These are phyloP conservation scores for Enteromius afrohamiltoni DNA, from an alignment of 2,797 vertebrate species.

Conservation along the genomic window DNA sequence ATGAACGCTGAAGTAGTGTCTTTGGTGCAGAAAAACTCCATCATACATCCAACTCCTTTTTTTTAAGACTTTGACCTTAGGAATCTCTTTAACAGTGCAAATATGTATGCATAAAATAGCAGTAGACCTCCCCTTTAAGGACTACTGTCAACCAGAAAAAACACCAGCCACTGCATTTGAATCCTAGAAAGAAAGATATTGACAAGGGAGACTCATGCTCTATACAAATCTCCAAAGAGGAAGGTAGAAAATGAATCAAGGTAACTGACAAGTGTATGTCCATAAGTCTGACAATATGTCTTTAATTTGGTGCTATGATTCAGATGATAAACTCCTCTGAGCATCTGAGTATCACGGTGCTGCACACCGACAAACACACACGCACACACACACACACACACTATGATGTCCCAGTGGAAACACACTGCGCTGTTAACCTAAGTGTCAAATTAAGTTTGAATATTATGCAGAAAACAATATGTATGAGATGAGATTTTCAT, in stretches of 20 bases:
- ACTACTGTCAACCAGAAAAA: neutral
- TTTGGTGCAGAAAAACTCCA: too few relatives aligned
- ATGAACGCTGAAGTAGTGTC: neutral
- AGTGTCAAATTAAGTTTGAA: constrained; percentile 58
- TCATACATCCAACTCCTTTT: neutral
- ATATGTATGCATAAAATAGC: neutral
- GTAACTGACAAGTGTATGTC: constrained; percentile 9
- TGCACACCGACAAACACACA: neutral
- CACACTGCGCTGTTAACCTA: constrained; percentile 44
- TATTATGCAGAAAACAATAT: constrained; percentile 58
- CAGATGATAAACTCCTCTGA: constrained; percentile 16
- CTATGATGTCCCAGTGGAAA: constrained; percentile 7
- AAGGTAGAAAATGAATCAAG: constrained; percentile 7
- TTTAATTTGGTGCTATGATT: constrained; percentile 17
- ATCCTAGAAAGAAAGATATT: neutral
- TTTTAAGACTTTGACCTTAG: neutral
- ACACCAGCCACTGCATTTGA: neutral
- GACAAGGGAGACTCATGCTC: neutral
- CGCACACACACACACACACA: neutral
- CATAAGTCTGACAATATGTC: constrained; percentile 22
- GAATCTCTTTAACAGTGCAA: neutral
- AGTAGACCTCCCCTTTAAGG: neutral
- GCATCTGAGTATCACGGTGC: neutral
- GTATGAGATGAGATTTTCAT: constrained; percentile 61
- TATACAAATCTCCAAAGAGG: constrained; percentile 16